A percentile compares a stretch with the other conserved stretches of the same genome.
Evolutionary conservation across 1,140 invertebrate genomes (phyloP).

Genomic region (Panagrolaimus sp.): DNA sequence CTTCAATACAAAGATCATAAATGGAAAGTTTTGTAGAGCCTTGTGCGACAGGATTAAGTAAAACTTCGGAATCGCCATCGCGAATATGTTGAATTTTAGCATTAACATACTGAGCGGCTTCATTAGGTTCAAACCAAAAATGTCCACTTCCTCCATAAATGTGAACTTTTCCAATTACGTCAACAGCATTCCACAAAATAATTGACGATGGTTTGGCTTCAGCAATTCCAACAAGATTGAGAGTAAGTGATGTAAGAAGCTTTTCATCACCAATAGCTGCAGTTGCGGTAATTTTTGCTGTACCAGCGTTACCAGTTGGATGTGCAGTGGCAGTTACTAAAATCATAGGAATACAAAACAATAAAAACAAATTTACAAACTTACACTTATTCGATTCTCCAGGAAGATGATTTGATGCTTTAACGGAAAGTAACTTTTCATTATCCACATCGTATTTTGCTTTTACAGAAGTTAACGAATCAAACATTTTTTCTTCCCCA

Average conservation of each 20-base stretch:
- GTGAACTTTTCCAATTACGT: constrained; percentile 19
- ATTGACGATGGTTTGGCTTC: constrained; percentile 13
- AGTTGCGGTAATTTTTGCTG: constrained; percentile 23
- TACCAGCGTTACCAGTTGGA: constrained; percentile 15
- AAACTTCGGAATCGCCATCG: not conserved
- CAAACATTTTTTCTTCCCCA: constrained; percentile 27
- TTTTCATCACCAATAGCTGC: not conserved
- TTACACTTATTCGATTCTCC: too few species aligned
- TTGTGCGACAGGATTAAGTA: not conserved
- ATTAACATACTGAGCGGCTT: not conserved
- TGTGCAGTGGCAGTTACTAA: not conserved
- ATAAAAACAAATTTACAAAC: too few species aligned
- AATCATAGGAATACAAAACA: too few species aligned
- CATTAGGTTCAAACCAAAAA: constrained; percentile 19
- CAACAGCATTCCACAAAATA: constrained; percentile 35
- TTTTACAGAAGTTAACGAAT: constrained; percentile 29
- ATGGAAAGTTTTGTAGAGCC: not conserved
- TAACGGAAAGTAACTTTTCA: constrained; percentile 23
- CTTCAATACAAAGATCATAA: constrained; percentile 16
- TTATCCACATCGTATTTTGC: constrained; percentile 19
- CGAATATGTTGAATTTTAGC: not conserved
- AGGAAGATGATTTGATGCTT: not conserved
- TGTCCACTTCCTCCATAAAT: constrained; percentile 36
- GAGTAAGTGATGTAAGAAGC: not conserved
- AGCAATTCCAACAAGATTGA: constrained; percentile 4